Evolutionary conservation across 2,113 vertebrate species (phyloP).

Genomic region (Nycticebus coucang): DNA sequence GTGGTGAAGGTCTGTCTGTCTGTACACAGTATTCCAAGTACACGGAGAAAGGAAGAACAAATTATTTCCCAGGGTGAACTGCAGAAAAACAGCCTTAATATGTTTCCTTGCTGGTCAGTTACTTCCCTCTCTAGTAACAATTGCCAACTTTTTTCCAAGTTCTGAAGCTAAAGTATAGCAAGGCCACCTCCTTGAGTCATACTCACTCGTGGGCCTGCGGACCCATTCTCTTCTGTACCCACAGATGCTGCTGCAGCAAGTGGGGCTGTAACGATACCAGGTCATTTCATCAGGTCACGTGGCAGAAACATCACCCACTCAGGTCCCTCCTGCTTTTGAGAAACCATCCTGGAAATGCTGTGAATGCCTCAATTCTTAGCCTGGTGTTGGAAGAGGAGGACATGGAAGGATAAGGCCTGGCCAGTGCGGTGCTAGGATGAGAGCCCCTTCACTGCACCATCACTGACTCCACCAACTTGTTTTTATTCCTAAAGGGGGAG

Average conservation of each 20-base stretch:
- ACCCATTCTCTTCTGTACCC: neutral
- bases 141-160: neutral
- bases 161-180: neutral
- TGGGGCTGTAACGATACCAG: neutral
- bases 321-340: neutral
- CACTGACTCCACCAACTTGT: accelerated
- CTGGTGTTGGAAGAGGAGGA: too few relatives aligned
- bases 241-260: neutral
- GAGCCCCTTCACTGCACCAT: neutral
- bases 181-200: neutral
- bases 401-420: neutral
- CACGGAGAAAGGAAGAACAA: neutral
- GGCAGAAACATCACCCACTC: neutral
- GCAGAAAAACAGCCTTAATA: neutral
- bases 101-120: neutral
- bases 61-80: neutral
- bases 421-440: neutral
- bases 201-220: too few relatives aligned
- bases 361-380: neutral
- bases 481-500: neutral
- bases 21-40: neutral
- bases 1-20: neutral
- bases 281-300: neutral
- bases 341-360: neutral
- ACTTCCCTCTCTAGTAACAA: slow-evolving; percentile 27